Conservation (phyloP, 2,113 vertebrate species). For the Echinops telfairi region DNA sequence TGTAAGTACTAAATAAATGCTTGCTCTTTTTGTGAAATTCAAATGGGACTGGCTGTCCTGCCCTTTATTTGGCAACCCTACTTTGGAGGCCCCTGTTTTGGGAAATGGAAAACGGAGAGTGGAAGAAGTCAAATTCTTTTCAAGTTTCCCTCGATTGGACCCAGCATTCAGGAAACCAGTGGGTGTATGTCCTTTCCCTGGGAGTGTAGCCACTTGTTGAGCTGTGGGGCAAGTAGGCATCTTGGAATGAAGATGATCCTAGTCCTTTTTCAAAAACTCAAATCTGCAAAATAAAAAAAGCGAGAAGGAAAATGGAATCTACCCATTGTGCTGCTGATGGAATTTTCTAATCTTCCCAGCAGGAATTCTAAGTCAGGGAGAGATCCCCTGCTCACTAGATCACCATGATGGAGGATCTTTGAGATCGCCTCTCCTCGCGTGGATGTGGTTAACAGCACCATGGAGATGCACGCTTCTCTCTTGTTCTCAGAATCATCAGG, state of each 20-base stretch:
- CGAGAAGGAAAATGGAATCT: too few relatives aligned
- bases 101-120: neutral
- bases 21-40: constrained; percentile 17
- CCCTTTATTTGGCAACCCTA: neutral
- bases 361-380: neutral
- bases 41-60: neutral
- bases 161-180: neutral
- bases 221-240: neutral
- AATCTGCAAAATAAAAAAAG: too few relatives aligned
- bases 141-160: neutral
- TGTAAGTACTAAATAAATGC: neutral
- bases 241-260: constrained; percentile 40
- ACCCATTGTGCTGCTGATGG: constrained; percentile 29
- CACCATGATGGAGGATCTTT: neutral
- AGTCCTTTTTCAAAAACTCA: neutral
- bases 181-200: neutral
- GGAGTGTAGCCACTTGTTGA: neutral
- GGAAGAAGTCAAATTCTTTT: neutral
- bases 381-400: neutral
- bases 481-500: constrained; percentile 4
- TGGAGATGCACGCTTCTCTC: neutral
- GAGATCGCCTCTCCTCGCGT: neutral
- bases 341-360: neutral
- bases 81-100: neutral
- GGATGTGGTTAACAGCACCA: neutral